These are phyloP conservation scores for Cylas formicarius DNA, from an alignment of 1,140 invertebrate species.

Conservation along the genomic window DNA sequence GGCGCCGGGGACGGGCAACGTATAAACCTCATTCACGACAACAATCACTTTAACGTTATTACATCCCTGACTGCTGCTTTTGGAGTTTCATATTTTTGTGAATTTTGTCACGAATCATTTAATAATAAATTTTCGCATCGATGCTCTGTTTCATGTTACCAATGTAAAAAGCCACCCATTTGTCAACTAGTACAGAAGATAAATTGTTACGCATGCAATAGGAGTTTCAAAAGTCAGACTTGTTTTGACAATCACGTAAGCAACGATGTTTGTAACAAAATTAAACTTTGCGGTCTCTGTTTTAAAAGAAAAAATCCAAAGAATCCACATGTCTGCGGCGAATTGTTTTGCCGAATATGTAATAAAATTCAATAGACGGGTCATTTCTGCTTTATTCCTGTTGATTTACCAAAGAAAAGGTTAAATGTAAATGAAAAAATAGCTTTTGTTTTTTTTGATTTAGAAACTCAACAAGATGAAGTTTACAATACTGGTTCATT, in stretches of 20 bases:
- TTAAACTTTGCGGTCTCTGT: not conserved
- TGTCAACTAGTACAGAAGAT: too few relatives aligned
- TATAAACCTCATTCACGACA: conserved; percentile 3
- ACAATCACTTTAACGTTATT: conserved; percentile 5
- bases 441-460: conserved; percentile 13
- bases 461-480: conserved; percentile 12
- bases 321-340: conserved; percentile 1
- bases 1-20: conserved; percentile 1
- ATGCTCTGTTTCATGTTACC: conserved; percentile 3
- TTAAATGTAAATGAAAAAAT: not conserved
- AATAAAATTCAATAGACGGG: conserved; percentile 1
- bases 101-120: not conserved
- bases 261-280: conserved; percentile 1
- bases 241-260: conserved; percentile 15
- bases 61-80: conserved; percentile 6
- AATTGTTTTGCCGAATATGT: conserved; percentile 6
- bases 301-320: not conserved
- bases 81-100: conserved; percentile 7
- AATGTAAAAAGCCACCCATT: not conserved
- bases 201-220: conserved; percentile 4
- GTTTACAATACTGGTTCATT: not conserved
- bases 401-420: too few relatives aligned
- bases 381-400: conserved; percentile 11
- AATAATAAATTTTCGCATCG: not conserved
- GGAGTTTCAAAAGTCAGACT: conserved; percentile 4